Conservation (phyloP, 2,113 vertebrate species). For the Sylvia atricapilla region DNA sequence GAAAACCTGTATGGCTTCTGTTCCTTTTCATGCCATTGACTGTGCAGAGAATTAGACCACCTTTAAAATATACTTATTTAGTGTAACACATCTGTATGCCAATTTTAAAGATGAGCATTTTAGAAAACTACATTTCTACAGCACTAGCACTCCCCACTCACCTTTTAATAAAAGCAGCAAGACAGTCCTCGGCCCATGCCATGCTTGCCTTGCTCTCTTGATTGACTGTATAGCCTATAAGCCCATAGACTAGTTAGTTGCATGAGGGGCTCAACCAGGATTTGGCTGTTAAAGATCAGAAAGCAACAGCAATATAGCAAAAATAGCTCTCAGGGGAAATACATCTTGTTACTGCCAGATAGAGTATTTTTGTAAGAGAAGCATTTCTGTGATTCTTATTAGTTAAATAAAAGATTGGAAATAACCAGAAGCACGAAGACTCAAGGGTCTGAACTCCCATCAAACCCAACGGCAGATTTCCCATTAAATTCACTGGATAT, state of each 20-base stretch:
- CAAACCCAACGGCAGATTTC: neutral
- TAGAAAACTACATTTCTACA: neutral
- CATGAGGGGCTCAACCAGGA: neutral
- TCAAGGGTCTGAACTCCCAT: neutral
- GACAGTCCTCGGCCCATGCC: neutral
- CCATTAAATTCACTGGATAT: neutral
- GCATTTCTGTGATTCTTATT: conserved; percentile 48
- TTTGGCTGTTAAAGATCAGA: conserved; percentile 9
- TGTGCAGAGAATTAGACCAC: neutral
- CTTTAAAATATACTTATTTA: neutral
- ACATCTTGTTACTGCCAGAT: conserved; percentile 26
- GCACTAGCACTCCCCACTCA: rapidly evolving
- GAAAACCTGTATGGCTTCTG: neutral
- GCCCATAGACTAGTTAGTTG: neutral
- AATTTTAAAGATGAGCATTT: neutral
- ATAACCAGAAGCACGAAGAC: conserved; percentile 36
- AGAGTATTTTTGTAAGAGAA: conserved; percentile 35
- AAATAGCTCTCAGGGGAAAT: conserved; percentile 42
- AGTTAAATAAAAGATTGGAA: conserved; percentile 37
- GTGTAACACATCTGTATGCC: neutral
- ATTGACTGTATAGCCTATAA: neutral
- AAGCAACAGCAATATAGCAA: conserved; percentile 33
- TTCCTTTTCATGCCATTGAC: neutral
- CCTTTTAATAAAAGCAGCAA: neutral
- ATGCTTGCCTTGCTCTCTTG: neutral